A percentile compares a stretch with the other conserved stretches of the same genome.
Evolutionary conservation across 2,113 vertebrate species (phyloP).

Genomic region (Cololabis saira): DNA sequence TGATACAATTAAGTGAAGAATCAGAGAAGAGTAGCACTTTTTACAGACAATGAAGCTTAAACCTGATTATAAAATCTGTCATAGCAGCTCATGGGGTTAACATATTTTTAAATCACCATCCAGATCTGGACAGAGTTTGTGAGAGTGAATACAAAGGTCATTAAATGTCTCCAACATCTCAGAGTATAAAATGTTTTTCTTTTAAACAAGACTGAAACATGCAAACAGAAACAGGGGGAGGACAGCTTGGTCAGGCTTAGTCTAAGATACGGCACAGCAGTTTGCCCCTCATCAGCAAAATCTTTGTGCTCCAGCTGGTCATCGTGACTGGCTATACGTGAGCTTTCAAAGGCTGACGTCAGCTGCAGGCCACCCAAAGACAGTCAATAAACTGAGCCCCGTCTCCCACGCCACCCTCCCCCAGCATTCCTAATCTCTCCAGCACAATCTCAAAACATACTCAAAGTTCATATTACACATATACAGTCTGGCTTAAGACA

Average conservation of each 20-base stretch:
- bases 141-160: too few relatives aligned
- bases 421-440: slow-evolving; percentile 21
- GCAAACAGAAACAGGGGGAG: slow-evolving; percentile 5
- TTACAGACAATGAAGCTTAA: too few relatives aligned
- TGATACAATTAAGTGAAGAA: too few relatives aligned
- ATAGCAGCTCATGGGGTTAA: too few relatives aligned
- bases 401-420: slow-evolving; percentile 16
- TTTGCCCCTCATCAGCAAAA: slow-evolving; percentile 66
- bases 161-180: too few relatives aligned
- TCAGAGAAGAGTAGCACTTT: too few relatives aligned
- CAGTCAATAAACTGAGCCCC: slow-evolving; percentile 39
- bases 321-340: slow-evolving; percentile 18
- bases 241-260: slow-evolving; percentile 50
- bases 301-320: slow-evolving; percentile 55
- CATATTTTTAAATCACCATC: too few relatives aligned
- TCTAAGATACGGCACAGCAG: slow-evolving; percentile 38
- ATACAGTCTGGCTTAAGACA: not conserved
- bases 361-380: slow-evolving; percentile 54
- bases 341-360: slow-evolving; percentile 16
- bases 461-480: slow-evolving; percentile 3
- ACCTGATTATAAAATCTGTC: too few relatives aligned
- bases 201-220: slow-evolving; percentile 9
- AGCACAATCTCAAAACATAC: slow-evolving; percentile 18
- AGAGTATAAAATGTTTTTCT: too few relatives aligned
- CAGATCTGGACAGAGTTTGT: too few relatives aligned